A percentile compares a stretch with the other conserved stretches of the same genome.
Conservation (phyloP, 2,888 invertebrate species). For the Watsonalla binaria region DNA sequence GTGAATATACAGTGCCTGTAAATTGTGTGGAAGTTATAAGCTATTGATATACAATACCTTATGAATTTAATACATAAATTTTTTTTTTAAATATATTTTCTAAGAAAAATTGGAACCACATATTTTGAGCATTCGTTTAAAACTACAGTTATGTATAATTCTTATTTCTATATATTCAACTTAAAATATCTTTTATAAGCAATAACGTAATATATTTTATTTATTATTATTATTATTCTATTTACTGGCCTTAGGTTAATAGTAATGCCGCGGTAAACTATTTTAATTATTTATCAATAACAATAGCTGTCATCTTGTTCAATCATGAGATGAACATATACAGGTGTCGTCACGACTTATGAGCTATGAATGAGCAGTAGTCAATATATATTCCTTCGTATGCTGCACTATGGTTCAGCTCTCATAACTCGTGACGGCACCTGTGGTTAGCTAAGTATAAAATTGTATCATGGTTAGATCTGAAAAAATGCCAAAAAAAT, state of each 20-base stretch:
- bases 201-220: background rate
- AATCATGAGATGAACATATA: background rate
- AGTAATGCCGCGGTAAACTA: constrained; percentile 34
- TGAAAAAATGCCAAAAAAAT: too few species aligned
- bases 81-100: constrained; percentile 8
- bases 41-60: background rate
- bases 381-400: too few species aligned
- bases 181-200: background rate
- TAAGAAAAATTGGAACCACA: background rate
- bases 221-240: constrained; percentile 30
- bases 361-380: too few species aligned
- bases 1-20: too few species aligned
- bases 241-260: constrained; percentile 51
- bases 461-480: background rate
- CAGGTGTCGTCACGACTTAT: background rate
- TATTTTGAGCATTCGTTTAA: background rate
- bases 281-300: background rate
- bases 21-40: background rate
- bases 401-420: too few species aligned
- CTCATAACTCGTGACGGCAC: background rate
- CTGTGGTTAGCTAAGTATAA: background rate
- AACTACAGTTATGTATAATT: background rate
- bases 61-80: background rate
- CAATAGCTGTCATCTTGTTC: background rate
- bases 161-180: background rate